phyloP scores from a whole-genome alignment of 2,113 vertebrate genomes.

The Centropristis striata region DNA sequence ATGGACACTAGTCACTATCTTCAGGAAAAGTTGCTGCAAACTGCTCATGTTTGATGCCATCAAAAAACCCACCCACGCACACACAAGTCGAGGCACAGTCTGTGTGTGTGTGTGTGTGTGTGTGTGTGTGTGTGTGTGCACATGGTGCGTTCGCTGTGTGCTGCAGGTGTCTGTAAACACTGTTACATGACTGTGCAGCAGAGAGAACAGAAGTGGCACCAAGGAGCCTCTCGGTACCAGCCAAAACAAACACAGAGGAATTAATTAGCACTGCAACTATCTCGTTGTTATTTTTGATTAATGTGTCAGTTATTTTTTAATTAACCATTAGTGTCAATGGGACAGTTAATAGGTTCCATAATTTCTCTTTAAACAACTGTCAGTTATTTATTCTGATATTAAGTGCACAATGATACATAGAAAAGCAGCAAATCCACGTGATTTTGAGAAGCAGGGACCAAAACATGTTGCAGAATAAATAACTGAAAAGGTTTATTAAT shows the following conservation, averaged over 20 bases:
- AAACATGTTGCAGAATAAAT: background rate
- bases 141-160: too few species aligned
- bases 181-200: too few species aligned
- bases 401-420: background rate
- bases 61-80: background rate
- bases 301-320: conserved; percentile 4
- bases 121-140: too few species aligned
- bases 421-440: background rate
- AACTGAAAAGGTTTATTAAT: background rate
- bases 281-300: background rate
- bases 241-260: background rate
- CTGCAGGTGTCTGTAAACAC: too few species aligned
- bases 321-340: background rate
- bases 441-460: background rate
- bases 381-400: background rate
- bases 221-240: background rate
- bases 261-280: background rate
- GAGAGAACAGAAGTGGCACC: too few species aligned
- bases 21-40: background rate
- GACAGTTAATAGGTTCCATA: too few species aligned
- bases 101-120: too few species aligned
- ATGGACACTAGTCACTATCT: background rate
- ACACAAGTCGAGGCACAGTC: too few species aligned
- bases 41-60: background rate
- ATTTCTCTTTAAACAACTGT: background rate